Evolutionary conservation across 2,888 invertebrate genomes (phyloP).

Genomic region (Stenodera caucasica): DNA sequence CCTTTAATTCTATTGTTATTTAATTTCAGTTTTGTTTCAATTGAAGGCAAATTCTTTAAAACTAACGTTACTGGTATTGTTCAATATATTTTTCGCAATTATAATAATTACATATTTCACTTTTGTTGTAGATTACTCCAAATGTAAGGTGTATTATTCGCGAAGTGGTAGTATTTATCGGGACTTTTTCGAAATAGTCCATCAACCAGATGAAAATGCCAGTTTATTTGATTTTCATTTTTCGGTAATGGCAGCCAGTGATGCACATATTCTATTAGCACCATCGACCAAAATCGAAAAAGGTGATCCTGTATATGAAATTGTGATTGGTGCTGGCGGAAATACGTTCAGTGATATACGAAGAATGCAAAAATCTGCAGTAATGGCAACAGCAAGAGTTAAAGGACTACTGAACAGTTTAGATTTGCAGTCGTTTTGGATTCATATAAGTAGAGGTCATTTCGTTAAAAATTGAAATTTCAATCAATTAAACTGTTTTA

Average conservation of each 20-base stretch:
- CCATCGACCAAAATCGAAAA: constrained; percentile 55
- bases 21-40: neutral
- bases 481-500: neutral
- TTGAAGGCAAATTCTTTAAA: constrained; percentile 26
- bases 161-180: constrained; percentile 62
- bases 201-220: constrained; percentile 40
- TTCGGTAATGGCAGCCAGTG: constrained; percentile 66
- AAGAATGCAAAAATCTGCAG: constrained; percentile 61
- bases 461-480: neutral
- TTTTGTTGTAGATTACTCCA: constrained; percentile 44
- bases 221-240: constrained; percentile 63
- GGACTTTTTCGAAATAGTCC: constrained; percentile 59
- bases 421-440: constrained; percentile 68
- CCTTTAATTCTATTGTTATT: neutral
- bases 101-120: no score
- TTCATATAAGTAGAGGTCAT: constrained; percentile 62
- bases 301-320: constrained; percentile 67
- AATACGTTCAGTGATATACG: constrained; percentile 72
- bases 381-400: constrained; percentile 61
- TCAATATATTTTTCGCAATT: neutral
- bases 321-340: constrained; percentile 72
- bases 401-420: constrained; percentile 62
- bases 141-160: constrained; percentile 62
- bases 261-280: constrained; percentile 71
- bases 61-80: constrained; percentile 30